phyloP scores from a whole-genome alignment of 92 coral and sea anemone species.

The Epizoanthus stellaris region DNA sequence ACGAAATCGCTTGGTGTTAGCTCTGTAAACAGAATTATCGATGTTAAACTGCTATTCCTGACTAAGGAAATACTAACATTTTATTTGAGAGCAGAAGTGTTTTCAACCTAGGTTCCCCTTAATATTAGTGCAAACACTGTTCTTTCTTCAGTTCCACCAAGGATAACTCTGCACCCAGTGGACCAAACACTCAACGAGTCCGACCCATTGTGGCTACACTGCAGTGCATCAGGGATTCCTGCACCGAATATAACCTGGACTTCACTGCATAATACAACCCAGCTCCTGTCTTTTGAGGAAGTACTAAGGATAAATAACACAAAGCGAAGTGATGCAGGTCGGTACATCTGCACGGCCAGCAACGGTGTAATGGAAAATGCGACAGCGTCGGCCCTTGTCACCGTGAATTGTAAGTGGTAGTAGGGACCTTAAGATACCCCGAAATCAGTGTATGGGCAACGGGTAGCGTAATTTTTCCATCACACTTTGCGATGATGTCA shows the following conservation, averaged over 20 bases:
- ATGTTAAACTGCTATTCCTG: too few relatives aligned
- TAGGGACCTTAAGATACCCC: too few relatives aligned
- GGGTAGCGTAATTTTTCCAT: too few relatives aligned
- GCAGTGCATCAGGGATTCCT: conserved; percentile 2
- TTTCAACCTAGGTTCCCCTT: neutral
- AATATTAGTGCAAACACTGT: neutral
- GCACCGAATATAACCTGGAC: conserved; percentile 9
- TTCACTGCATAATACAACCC: neutral
- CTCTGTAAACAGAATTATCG: too few relatives aligned
- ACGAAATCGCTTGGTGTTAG: too few relatives aligned
- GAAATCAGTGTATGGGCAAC: too few relatives aligned
- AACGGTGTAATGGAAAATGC: conserved; percentile 15
- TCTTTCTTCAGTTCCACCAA: neutral
- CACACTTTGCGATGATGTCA: too few relatives aligned
- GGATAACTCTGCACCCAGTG: neutral
- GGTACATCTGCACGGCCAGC: neutral
- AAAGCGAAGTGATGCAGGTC: neutral
- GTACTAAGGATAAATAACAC: neutral
- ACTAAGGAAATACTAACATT: neutral
- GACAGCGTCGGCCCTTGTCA: neutral
- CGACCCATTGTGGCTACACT: neutral
- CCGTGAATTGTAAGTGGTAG: conserved; percentile 5
- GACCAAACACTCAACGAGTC: conserved; percentile 5
- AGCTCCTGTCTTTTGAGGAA: neutral
- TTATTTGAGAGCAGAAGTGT: neutral